These are phyloP conservation scores for Drosophila tanythrix DNA, from an alignment of 2,888 invertebrate species.

Conservation along the genomic window DNA sequence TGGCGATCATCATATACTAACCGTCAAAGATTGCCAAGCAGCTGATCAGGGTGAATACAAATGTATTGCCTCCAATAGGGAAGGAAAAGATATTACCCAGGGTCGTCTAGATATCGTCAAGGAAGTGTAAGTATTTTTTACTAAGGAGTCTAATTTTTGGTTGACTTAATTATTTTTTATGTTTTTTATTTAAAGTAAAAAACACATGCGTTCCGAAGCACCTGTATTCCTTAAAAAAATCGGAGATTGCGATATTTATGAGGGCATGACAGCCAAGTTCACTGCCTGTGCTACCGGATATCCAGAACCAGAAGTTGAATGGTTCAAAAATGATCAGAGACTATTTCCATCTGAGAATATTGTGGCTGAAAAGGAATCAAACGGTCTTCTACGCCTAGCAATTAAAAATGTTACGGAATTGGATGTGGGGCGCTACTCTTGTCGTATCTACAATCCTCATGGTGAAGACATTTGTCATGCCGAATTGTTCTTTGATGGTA, in stretches of 20 bases:
- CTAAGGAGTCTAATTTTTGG: background rate
- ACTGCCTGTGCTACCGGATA: constrained; percentile 95
- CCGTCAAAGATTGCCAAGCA: constrained; percentile 88
- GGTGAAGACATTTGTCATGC: constrained; percentile 93
- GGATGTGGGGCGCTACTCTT: constrained; percentile 94
- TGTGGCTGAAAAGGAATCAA: constrained; percentile 91
- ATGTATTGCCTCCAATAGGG: constrained; percentile 92
- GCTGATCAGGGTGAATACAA: constrained; percentile 91
- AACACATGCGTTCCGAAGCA: constrained; percentile 91
- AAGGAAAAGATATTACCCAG: constrained; percentile 91
- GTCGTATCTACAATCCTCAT: constrained; percentile 93
- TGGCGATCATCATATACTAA: constrained; percentile 91
- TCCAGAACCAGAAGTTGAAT: constrained; percentile 95
- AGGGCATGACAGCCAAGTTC: constrained; percentile 95
- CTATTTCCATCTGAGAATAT: constrained; percentile 93
- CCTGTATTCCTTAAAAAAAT: constrained; percentile 95
- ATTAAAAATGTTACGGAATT: constrained; percentile 91
- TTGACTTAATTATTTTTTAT: background rate
- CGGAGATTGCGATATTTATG: constrained; percentile 94
- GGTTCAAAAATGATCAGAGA: constrained; percentile 92
- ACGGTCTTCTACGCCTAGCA: constrained; percentile 91
- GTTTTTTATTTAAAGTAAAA: constrained; percentile 86
- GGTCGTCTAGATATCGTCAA: constrained; percentile 92
- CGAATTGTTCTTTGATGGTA: constrained; percentile 92
- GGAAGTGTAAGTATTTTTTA: constrained; percentile 88